Evolutionary conservation across 2,888 invertebrate genomes (phyloP), one percentile per base, ranked within the genome.

Genomic region (Drosophila affinis): DNA sequence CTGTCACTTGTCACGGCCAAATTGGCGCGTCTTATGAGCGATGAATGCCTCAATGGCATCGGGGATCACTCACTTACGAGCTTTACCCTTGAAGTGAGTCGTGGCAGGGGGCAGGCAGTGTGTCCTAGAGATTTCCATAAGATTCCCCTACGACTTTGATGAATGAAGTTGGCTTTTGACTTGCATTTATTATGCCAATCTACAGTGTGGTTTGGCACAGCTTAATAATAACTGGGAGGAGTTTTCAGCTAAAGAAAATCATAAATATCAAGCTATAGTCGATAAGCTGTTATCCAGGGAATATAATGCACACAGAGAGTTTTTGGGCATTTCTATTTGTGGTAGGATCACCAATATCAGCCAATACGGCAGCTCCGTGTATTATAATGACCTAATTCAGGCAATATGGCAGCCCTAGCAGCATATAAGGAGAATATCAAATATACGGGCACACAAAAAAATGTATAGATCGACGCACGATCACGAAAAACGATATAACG

Each of bases 1-100:
- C 73, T 82, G 79, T 84, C 84, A 84, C 75, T 85, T 79, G 89
- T 76, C 85, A 81, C 18, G 77, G 75, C 82, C 77, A 79, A 85
- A 77, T 85, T 85, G 87, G 78, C 79, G 77, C 76, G 65, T 70
- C 82, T 87, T 68, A 70, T 84, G 87, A 85, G 82, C 86, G 86
- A 84, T 84, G 87, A 83, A 87, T 81, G 85, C 62, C 72, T 68
- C 68, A 51, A 59, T 63, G 64, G 71, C 72, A 81, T 81, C 77
- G 76, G 85, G 82, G 77, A 85, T 87, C 80, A 79, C 72, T 79
- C 62, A 77, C 58, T 77, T 45, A n/a, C n/a, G 3, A 58, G 29
- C 45, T 49, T 12, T 24, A 46, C 49, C n/a, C 21, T 21, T 21
- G 21, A 3, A 21, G 21, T n/a, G n/a, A 18, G 27, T 4, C 4